Conservation (phyloP, 2,113 vertebrate genomes). For the human region GRCh38 chr16:9272001-9272500, state of each 20-base stretch:
- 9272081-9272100: not conserved
- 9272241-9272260: not conserved
- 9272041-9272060: not conserved
- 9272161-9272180: not conserved
- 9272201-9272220: not conserved
- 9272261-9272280: not conserved
- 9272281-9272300: not conserved
- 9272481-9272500: not conserved
- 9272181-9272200: not conserved
- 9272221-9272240: not conserved
- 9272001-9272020: not conserved
- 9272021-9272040: not conserved
- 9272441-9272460: not conserved
- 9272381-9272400: not conserved
- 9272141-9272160: not conserved
- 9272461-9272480: not conserved
- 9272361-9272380: rapidly evolving
- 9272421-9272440: not conserved
- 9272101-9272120: not conserved
- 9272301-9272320: not conserved
- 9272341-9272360: too few species aligned
- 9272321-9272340: not conserved
- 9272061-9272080: not conserved
- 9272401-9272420: not conserved
- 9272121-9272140: not conserved